Conservation (phyloP, 1,140 invertebrate genomes). For the Andrena cerasifolii region DNA sequence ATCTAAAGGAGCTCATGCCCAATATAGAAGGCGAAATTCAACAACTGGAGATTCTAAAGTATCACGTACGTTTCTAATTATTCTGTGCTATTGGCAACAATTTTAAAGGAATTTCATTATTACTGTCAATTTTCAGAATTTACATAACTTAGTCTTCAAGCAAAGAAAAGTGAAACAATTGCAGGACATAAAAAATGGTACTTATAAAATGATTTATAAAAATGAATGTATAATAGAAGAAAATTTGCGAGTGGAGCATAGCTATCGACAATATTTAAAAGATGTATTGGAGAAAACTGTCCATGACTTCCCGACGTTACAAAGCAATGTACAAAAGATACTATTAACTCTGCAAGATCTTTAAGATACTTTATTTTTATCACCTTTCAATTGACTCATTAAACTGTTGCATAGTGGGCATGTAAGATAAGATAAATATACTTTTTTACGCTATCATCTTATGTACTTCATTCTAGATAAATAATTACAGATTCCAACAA, state of each 20-base stretch:
- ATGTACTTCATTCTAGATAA: background rate
- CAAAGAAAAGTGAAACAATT: conserved; percentile 84
- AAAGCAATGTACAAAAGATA: conserved; percentile 81
- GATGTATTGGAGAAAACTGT: conserved; percentile 82
- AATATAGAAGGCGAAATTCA: conserved; percentile 81
- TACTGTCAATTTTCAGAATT: conserved; percentile 78
- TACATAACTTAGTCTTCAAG: conserved; percentile 84
- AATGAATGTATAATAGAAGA: conserved; percentile 79
- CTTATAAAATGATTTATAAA: conserved; percentile 81
- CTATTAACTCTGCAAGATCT: conserved; percentile 80
- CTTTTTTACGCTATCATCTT: conserved; percentile 17
- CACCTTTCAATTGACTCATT: too few relatives aligned
- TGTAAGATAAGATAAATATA: conserved; percentile 39
- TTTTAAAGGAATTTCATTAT: conserved; percentile 33
- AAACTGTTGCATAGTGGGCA: conserved; percentile 28
- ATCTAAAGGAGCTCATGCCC: conserved; percentile 69
- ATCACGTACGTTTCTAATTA: conserved; percentile 68
- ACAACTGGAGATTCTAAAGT: conserved; percentile 80
- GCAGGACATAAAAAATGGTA: conserved; percentile 80
- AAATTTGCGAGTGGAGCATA: conserved; percentile 81
- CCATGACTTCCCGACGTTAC: conserved; percentile 84
- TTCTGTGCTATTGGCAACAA: background rate
- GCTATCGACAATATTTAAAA: conserved; percentile 81
- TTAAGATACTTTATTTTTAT: too few relatives aligned
- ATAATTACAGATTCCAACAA: background rate